A percentile compares a stretch with the other conserved stretches of the same genome.
Conservation (phyloP, 2,113 vertebrate species). For the Capra hircus region DNA sequence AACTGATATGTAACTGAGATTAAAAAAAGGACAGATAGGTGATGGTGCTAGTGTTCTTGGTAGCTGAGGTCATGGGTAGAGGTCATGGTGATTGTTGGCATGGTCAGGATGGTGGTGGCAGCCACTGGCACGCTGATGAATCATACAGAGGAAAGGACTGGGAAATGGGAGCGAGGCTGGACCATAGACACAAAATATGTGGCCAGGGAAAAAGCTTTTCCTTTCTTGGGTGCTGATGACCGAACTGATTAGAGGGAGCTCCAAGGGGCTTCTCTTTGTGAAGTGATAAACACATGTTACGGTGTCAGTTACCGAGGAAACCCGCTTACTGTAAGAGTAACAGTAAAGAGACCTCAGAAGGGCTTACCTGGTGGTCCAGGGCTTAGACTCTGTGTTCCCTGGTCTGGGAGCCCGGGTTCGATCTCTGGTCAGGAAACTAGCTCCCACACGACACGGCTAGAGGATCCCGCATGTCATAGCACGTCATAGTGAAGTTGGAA, state of each 20-base stretch:
- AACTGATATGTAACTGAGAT: neutral
- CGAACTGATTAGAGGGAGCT: neutral
- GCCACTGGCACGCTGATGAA: accelerated
- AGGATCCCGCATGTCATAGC: neutral
- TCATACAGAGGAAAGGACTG: neutral
- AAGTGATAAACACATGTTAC: neutral
- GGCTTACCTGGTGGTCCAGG: neutral
- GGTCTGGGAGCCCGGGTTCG: neutral
- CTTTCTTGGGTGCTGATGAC: neutral
- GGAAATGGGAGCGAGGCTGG: neutral
- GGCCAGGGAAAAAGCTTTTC: neutral
- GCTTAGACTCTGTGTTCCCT: neutral
- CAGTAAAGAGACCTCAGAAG: neutral
- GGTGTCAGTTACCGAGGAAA: neutral
- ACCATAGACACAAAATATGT: neutral
- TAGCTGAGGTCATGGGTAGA: neutral
- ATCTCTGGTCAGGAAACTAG: neutral
- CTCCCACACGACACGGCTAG: neutral
- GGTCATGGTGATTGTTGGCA: too few relatives aligned
- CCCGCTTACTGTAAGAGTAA: too few relatives aligned
- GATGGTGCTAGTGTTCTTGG: neutral
- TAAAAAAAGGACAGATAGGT: neutral
- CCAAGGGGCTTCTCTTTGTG: neutral
- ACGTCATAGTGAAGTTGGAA: neutral
- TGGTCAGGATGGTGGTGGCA: neutral